Conservation (phyloP, 1,140 invertebrate species). For the Sweltsa coloradensis region DNA sequence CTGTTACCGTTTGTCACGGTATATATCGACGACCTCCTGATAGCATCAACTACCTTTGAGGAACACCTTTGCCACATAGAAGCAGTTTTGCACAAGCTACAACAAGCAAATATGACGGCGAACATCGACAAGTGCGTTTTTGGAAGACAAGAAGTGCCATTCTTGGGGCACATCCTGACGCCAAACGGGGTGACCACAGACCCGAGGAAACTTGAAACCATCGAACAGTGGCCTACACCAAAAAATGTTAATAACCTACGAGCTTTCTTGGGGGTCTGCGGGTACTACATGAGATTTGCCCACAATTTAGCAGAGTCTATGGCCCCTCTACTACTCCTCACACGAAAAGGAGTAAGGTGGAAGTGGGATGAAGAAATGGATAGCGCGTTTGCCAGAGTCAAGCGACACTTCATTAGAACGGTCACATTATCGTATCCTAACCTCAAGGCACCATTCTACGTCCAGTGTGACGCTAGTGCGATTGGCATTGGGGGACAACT, state of each 20-base stretch:
- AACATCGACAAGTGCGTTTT: slow-evolving; percentile 17
- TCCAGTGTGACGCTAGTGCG: too few species aligned
- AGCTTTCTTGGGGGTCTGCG: slow-evolving; percentile 25
- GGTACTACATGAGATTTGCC: slow-evolving; percentile 26
- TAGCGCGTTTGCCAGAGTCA: too few species aligned
- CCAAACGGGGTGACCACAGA: slow-evolving; percentile 22
- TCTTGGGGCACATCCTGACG: slow-evolving; percentile 23
- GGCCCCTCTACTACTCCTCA: too few species aligned
- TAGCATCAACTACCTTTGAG: slow-evolving; percentile 15
- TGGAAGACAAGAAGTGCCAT: slow-evolving; percentile 11
- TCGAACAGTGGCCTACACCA: slow-evolving; percentile 21
- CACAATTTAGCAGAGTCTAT: slow-evolving; percentile 16
- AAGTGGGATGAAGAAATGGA: too few species aligned
- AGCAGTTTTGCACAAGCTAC: slow-evolving; percentile 13
- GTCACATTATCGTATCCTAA: too few species aligned
- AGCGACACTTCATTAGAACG: too few species aligned
- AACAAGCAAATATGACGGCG: slow-evolving; percentile 17
- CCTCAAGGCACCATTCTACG: too few species aligned
- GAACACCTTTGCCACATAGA: slow-evolving; percentile 18
- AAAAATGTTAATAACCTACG: slow-evolving; percentile 22
- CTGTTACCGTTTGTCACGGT: slow-evolving; percentile 11
- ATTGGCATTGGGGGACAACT: too few species aligned
- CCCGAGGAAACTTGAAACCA: slow-evolving; percentile 21
- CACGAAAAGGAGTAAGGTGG: too few species aligned
- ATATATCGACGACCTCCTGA: slow-evolving; percentile 21